Evolutionary conservation across 2,797 vertebrate genomes (phyloP), one percentile per base, ranked within the genome.

Genomic region (Sebastes hubbsi): DNA sequence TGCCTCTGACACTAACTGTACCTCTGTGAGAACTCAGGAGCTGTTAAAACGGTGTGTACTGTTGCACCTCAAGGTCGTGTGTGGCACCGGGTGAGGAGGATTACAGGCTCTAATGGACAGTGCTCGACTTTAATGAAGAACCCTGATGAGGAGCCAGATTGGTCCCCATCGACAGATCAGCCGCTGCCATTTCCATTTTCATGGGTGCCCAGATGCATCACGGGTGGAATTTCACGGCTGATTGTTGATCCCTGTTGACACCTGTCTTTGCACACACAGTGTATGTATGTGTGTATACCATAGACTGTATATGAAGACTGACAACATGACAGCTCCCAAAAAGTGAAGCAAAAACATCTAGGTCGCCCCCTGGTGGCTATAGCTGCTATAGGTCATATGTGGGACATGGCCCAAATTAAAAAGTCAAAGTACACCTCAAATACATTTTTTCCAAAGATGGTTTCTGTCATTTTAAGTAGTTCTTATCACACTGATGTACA

Each of bases 81-180:
- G 73, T 46, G 78, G 82, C 80, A 55, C 30, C 8, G 79, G 81
- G 75, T 85, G 80, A 85, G 80, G 80, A 84, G 85, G 84, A 89
- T 89, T 87, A 90, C 68, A 56, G 81, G 72, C 75, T 49, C 82
- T 92, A 93, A 93, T 92, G 77, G 89, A 89, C 78, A 80, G 74
- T 62, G 74, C 86, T 91, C 34, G n/a, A 84, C 85, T 91, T 85
- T 91, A 94, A 94, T 92, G 84, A 94, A 93, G 84, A 91, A 88
- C 66, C 66, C 80, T 90, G 89, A 91, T 88, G 87, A 91, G 82
- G 75, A 88, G 80, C 70, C 80, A 85, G 86, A 89, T 85, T 89
- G 83, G 75, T 85, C 87, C 75, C 82, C 62, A 83, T 89, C 58
- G 64, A 90, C 85, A 77, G 87, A 88, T 89, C 83, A 87, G 81